These are phyloP conservation scores for Seriola quinqueradiata DNA, from an alignment of 2,113 vertebrate species.

Conservation along the genomic window DNA sequence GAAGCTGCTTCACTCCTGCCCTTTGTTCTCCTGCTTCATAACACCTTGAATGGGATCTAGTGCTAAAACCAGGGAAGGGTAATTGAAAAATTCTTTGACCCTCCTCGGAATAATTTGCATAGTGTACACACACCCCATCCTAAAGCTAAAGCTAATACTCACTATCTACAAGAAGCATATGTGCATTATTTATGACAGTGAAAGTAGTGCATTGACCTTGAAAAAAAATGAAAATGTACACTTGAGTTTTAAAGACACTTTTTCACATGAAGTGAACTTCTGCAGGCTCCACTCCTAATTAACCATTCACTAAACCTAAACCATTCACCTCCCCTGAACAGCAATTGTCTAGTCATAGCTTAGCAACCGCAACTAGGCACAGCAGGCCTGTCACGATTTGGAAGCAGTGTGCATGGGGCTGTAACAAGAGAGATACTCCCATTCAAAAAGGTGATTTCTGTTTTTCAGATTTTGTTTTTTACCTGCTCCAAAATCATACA, in stretches of 20 bases:
- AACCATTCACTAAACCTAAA: slow-evolving; percentile 30
- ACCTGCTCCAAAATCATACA: too few relatives aligned
- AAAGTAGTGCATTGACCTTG: neutral
- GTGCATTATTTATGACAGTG: neutral
- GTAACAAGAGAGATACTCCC: too few relatives aligned
- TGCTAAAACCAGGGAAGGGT: slow-evolving; percentile 23
- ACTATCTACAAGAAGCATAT: neutral
- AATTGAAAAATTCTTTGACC: slow-evolving; percentile 38
- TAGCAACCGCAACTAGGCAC: too few relatives aligned
- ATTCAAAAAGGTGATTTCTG: too few relatives aligned
- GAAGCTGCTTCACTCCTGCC: slow-evolving; percentile 19
- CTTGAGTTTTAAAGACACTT: neutral
- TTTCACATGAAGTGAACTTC: neutral
- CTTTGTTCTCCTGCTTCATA: slow-evolving; percentile 28
- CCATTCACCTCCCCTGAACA: slow-evolving; percentile 11
- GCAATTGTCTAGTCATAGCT: neutral
- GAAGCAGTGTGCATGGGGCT: too few relatives aligned
- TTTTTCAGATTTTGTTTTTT: too few relatives aligned
- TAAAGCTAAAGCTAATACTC: slow-evolving; percentile 1
- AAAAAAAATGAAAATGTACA: neutral
- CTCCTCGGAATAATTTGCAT: neutral
- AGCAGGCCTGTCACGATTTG: too few relatives aligned
- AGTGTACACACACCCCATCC: neutral
- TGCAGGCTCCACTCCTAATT: neutral
- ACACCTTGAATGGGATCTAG: slow-evolving; percentile 26